phyloP scores from a whole-genome alignment of 2,797 vertebrate species.

The Garrulus glandarius region DNA sequence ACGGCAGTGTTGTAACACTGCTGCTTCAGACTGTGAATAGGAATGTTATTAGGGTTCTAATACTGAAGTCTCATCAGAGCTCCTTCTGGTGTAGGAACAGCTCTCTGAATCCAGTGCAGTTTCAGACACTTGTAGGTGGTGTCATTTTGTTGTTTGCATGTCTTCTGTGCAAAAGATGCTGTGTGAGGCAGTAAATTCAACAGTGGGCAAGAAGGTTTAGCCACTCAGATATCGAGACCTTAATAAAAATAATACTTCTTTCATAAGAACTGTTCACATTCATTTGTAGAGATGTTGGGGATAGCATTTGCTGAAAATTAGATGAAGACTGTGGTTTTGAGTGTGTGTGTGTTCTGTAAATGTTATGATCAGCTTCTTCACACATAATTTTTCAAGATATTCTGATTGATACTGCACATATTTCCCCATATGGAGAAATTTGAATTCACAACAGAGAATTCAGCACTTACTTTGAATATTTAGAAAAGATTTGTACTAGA shows the following conservation, averaged over 20 bases:
- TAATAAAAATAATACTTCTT: not conserved
- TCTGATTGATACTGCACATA: slow-evolving; percentile 54
- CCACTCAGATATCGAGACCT: not conserved
- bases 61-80: not conserved
- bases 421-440: slow-evolving; percentile 56
- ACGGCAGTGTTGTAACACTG: not conserved
- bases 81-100: not conserved
- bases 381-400: slow-evolving; percentile 58
- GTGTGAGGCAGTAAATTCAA: not conserved
- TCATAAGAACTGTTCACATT: not conserved
- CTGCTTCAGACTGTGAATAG: not conserved
- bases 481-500: slow-evolving; percentile 32
- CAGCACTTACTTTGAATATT: slow-evolving; percentile 47
- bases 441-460: slow-evolving; percentile 58
- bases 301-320: slow-evolving; percentile 5
- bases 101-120: not conserved
- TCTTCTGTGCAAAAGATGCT: not conserved
- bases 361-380: slow-evolving; percentile 60
- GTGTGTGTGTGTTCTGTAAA: slow-evolving; percentile 51
- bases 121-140: not conserved
- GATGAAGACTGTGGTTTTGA: not conserved
- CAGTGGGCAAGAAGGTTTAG: not conserved
- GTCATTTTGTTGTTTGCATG: not conserved
- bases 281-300: not conserved
- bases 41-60: not conserved